These are phyloP conservation scores for Agonum fuliginosum DNA, from an alignment of 2,888 invertebrate species.

Conservation along the genomic window DNA sequence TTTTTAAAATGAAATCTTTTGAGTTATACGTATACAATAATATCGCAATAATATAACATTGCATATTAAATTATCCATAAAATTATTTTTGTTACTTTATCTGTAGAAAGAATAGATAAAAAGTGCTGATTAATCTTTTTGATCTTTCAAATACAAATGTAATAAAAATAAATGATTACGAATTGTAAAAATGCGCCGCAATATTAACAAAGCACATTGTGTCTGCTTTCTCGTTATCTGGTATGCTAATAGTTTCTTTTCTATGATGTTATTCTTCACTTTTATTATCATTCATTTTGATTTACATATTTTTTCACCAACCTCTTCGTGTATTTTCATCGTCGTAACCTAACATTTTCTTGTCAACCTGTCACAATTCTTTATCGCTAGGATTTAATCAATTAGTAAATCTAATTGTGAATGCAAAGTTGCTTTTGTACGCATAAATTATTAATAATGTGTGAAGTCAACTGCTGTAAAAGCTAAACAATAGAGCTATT, in stretches of 20 bases:
- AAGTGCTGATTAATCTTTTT: no score
- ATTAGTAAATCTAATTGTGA: constrained; percentile 4
- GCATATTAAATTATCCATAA: no score
- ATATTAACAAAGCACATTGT: background rate
- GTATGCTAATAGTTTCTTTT: background rate
- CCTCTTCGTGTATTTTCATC: background rate
- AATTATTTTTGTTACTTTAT: no score
- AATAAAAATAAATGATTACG: background rate
- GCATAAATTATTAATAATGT: constrained; percentile 7
- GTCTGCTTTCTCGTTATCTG: background rate
- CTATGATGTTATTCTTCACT: constrained; percentile 17
- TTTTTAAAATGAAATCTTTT: no score
- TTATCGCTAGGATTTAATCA: constrained; percentile 2
- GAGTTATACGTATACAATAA: no score
- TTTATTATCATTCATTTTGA: constrained; percentile 23
- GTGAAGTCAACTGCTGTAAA: background rate
- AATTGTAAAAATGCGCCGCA: background rate
- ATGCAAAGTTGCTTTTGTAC: background rate
- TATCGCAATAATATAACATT: no score
- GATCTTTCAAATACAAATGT: no score
- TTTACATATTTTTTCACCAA: constrained; percentile 24
- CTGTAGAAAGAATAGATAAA: no score
- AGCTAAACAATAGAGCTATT: background rate
- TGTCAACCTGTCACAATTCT: constrained; percentile 27
- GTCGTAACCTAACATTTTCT: background rate